These are phyloP conservation scores for Byasa hedistus DNA, from an alignment of 2,888 invertebrate species.

Conservation along the genomic window DNA sequence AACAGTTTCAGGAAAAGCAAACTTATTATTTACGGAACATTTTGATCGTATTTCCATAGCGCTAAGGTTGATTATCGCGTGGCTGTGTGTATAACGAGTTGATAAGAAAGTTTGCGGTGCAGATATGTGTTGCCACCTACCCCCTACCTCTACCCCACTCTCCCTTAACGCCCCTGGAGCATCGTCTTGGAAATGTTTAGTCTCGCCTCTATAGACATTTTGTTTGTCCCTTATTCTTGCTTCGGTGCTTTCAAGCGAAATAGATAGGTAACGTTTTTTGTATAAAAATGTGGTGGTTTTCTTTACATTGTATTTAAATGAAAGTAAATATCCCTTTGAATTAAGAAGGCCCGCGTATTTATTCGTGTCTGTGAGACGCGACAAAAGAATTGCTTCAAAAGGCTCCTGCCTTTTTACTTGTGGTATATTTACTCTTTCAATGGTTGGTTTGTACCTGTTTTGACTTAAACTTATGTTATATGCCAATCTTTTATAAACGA, in stretches of 20 bases:
- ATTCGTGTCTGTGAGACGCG: not conserved
- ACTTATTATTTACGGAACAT: conserved; percentile 27
- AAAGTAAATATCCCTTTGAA: conserved; percentile 28
- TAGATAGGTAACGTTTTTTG: conserved; percentile 43
- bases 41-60: not conserved
- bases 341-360: conserved; percentile 11
- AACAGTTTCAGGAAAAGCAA: conserved; percentile 35
- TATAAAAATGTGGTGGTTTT: conserved; percentile 38
- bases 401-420: not conserved
- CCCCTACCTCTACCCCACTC: conserved; percentile 40
- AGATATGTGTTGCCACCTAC: conserved; percentile 37
- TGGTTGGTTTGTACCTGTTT: too few relatives aligned
- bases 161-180: conserved; percentile 46
- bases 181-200: conserved; percentile 74
- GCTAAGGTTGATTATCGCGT: conserved; percentile 42
- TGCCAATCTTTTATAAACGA: too few relatives aligned
- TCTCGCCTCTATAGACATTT: conserved; percentile 68
- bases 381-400: conserved; percentile 9
- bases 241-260: conserved; percentile 57
- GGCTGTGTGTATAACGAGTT: conserved; percentile 23
- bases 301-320: conserved; percentile 32
- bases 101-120: conserved; percentile 40
- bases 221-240: conserved; percentile 68
- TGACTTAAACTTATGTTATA: not conserved
- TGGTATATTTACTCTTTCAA: not conserved